These are phyloP conservation scores for Stegophylla sp. DNA, from an alignment of 2,888 invertebrate genomes.

Conservation along the genomic window DNA sequence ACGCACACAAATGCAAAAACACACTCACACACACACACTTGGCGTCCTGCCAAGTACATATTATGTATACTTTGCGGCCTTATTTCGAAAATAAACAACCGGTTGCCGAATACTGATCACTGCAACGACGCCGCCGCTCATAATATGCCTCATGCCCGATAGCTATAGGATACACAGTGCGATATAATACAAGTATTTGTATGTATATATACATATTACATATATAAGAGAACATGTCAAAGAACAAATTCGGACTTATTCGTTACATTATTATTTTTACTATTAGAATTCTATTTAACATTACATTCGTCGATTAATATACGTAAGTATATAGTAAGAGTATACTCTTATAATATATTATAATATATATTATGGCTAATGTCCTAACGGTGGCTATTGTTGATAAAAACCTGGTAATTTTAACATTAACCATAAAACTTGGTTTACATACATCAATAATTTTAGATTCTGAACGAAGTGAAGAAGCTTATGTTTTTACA, in stretches of 20 bases:
- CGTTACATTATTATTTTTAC: neutral
- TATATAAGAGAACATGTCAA: neutral
- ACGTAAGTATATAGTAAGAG: neutral
- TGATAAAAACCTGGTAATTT: too few relatives aligned
- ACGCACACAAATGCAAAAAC: neutral
- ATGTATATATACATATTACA: too few relatives aligned
- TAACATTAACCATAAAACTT: too few relatives aligned
- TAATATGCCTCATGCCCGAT: neutral
- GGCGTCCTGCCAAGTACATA: constrained; percentile 9
- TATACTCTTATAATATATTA: too few relatives aligned
- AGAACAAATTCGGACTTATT: constrained; percentile 25
- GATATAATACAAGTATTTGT: neutral
- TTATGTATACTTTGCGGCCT: constrained; percentile 28
- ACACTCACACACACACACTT: neutral
- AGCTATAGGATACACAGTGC: constrained; percentile 5
- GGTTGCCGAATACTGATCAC: constrained; percentile 51
- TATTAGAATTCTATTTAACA: neutral
- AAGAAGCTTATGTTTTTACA: too few relatives aligned
- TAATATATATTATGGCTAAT: too few relatives aligned
- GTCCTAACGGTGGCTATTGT: too few relatives aligned
- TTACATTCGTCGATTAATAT: neutral
- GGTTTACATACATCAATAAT: too few relatives aligned
- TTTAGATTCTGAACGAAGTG: too few relatives aligned
- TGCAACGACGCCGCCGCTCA: neutral
- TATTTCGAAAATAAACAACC: constrained; percentile 54